Evolutionary conservation across 1,140 invertebrate species (phyloP), one percentile per base, ranked within the genome.

Genomic region (Amphibalanus amphitrite): DNA sequence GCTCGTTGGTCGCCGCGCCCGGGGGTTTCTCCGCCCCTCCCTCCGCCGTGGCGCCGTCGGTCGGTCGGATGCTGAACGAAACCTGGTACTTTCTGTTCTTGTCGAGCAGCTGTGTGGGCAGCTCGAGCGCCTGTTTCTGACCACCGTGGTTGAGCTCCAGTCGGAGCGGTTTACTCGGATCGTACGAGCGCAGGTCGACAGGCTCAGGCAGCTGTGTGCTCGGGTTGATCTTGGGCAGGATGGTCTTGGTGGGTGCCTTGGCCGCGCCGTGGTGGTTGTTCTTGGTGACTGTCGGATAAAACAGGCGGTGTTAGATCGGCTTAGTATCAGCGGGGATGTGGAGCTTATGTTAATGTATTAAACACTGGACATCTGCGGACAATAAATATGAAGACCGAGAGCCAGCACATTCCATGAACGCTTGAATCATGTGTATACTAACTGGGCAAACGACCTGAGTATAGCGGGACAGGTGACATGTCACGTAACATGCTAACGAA

Each of bases 81-180:
- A n/a, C n/a, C 6, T 90, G 92, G 79, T 93, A 93, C 77, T 90
- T 85, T 81, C 92, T 94, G 77, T 90, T 91, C 77, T 88, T 89
- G 78, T 93, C 90, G 76, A 93, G 79, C 79, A 85, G 87, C 77
- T 93, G 90, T 72, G 90, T 86, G 40, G 91, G 91, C 79, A 93
- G 82, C 76, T 90, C 87, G 77, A 93, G 91, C 73, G 92, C 82
- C 80, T 92, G 89, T 77, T 89, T 89, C 76, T 90, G 89, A 65
- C 86, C 85, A 26, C 90, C 90, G 69, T 77, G 76, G 73, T 75
- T 38, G 17, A 75, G 73, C 30, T 75, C 74, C 25, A 75, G 73
- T 29, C 73, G 73, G 29, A 75, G 73, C 1, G 74, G 74, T 29
- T 74, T 75, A 64, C 71, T 74, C 26, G 74, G 74, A 28, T 75